Evolutionary conservation across 2,797 vertebrate species (phyloP), one percentile per base, ranked within the genome.

Genomic region (Champsocephalus gunnari): DNA sequence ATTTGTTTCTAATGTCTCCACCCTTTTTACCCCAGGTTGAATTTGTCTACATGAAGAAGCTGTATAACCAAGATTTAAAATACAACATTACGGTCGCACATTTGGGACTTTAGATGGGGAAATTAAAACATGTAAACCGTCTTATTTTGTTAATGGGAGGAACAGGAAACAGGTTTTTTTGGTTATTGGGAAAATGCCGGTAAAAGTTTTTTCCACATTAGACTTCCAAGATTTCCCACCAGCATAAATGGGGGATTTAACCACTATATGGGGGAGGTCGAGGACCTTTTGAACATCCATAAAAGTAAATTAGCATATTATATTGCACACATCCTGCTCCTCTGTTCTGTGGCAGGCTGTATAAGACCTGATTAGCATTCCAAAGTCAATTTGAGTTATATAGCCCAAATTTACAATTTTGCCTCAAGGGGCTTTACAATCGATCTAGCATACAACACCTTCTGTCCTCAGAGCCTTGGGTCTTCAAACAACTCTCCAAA

Each of bases 321-420:
- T 65, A 74, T 57, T 66, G 5, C 41, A 21, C 9, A 11, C 41
- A 50, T 44, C 56, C 56, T 32, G 61, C 21, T 34, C 12, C 55
- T 16, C 34, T 45, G 19, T 53, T 70, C 10, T 44, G 72, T 56
- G 64, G 21, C 43, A 65, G 59, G 19, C 60, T 44, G 51, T 67
- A 43, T 61, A 50, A 62, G 67, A 74, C n/a, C 53, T 41, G 53
- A 73, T 77, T 67, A 32, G 54, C 62, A 50, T 59, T 63, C 49
- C 38, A 32, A 67, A 71, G 74, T n/a, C 41, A 60, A 14, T 21
- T 60, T 24, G 19, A 19, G 19, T 43, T 58, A 41, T 58, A 58
- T 41, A 24, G 43, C 13, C 19, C 19, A 13, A 55, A 14, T 38
- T 38, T 28, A 28, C 1, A 28, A 28, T 28, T 28, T 28, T 38